These are phyloP conservation scores for Dromas ardeola DNA, from an alignment of 2,113 vertebrate genomes.

Conservation along the genomic window DNA sequence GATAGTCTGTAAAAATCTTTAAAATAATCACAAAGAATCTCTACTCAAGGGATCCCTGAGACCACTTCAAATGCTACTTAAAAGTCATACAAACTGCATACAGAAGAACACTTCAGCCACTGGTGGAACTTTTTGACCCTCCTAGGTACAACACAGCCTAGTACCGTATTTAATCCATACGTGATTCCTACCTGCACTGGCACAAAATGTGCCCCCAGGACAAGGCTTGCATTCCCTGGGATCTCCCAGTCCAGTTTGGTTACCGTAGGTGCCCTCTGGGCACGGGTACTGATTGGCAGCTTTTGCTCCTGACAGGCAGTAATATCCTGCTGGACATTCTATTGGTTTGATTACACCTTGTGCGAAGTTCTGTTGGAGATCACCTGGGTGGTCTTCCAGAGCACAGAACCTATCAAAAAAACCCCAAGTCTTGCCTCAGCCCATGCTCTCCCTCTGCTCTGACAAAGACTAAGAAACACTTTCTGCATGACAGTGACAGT, in stretches of 20 bases:
- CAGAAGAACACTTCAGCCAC: not conserved
- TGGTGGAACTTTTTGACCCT: not conserved
- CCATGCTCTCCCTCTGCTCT: not conserved
- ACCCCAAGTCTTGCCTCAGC: not conserved
- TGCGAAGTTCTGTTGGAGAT: not conserved
- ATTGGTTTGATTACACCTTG: not conserved
- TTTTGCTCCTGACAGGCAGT: slow-evolving; percentile 80
- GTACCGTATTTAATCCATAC: not conserved
- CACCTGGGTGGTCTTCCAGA: not conserved
- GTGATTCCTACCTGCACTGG: slow-evolving; percentile 76
- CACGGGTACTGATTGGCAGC: slow-evolving; percentile 57
- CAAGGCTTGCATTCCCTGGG: slow-evolving; percentile 79
- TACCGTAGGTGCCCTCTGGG: slow-evolving; percentile 70
- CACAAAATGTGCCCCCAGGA: slow-evolving; percentile 87
- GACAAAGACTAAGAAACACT: not conserved
- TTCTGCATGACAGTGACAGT: not conserved
- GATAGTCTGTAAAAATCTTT: not conserved
- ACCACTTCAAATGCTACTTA: not conserved
- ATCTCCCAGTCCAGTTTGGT: slow-evolving; percentile 70
- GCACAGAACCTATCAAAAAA: slow-evolving; percentile 71
- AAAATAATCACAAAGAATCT: not conserved
- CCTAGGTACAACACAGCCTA: not conserved
- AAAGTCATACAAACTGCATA: not conserved
- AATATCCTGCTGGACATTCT: slow-evolving; percentile 84
- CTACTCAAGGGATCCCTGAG: not conserved